Evolutionary conservation across 1,140 invertebrate species (phyloP).

Genomic region (Thrips palmi): DNA sequence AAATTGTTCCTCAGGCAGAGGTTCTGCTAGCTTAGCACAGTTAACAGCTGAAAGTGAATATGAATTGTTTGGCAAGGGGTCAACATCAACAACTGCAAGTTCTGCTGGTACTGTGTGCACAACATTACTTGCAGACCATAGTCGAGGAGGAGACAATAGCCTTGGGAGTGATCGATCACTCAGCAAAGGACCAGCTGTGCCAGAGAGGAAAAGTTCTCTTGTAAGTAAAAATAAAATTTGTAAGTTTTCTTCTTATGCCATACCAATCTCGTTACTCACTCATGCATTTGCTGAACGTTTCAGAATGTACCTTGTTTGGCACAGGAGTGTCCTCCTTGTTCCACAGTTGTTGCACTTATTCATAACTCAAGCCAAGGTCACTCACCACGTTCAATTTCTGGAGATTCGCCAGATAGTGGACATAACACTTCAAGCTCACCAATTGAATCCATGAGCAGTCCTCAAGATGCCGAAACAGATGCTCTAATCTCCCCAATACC

Average conservation of each 20-base stretch:
- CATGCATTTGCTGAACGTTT: too few species aligned
- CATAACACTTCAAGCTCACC: slow-evolving; percentile 65
- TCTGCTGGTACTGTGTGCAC: slow-evolving; percentile 78
- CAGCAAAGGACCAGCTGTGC: slow-evolving; percentile 24
- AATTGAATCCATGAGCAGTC: slow-evolving; percentile 49
- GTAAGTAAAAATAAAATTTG: slow-evolving; percentile 17
- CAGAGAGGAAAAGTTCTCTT: slow-evolving; percentile 17
- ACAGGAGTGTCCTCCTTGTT: too few species aligned
- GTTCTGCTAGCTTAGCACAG: not conserved
- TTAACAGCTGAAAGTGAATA: slow-evolving; percentile 60
- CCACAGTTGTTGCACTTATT: too few species aligned
- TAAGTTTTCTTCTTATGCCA: too few species aligned
- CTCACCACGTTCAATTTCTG: too few species aligned
- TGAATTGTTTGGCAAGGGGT: slow-evolving; percentile 67
- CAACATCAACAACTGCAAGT: slow-evolving; percentile 70
- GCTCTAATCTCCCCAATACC: too few species aligned
- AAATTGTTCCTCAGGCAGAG: slow-evolving; percentile 15
- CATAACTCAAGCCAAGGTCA: too few species aligned
- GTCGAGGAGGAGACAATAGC: slow-evolving; percentile 20
- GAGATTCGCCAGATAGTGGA: slow-evolving; percentile 43
- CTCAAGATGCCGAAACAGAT: too few species aligned
- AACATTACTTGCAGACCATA: slow-evolving; percentile 47
- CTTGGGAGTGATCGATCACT: slow-evolving; percentile 31
- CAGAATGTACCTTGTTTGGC: too few species aligned
- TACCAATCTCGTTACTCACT: too few species aligned